Conservation (phyloP, 1,140 invertebrate genomes). For the Drosophila melanogaster region DNA sequence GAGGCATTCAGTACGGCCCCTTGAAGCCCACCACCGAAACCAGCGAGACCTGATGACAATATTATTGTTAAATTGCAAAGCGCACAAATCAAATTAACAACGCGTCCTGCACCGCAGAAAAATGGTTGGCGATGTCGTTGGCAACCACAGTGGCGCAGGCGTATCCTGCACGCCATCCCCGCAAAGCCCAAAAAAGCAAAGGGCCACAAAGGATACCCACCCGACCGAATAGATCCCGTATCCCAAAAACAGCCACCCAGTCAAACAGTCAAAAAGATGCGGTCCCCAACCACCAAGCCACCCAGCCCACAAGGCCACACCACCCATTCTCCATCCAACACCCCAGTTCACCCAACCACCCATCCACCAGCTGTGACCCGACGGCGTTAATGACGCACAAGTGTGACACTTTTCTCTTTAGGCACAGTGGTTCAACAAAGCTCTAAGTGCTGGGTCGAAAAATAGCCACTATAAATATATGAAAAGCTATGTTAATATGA, state of each 20-base stretch:
- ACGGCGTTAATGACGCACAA: constrained; percentile 81
- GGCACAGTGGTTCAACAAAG: constrained; percentile 16
- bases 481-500: too few species aligned
- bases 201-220: background rate
- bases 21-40: constrained; percentile 14
- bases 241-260: constrained; percentile 28
- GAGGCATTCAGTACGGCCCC: background rate
- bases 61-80: constrained; percentile 82
- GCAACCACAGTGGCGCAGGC: constrained; percentile 74
- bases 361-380: constrained; percentile 80
- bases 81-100: constrained; percentile 82
- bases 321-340: constrained; percentile 11
- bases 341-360: constrained; percentile 35
- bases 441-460: too few species aligned
- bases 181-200: constrained; percentile 14
- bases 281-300: constrained; percentile 2
- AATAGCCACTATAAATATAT: too few species aligned
- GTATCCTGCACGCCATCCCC: constrained; percentile 31
- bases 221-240: constrained; percentile 19
- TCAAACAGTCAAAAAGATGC: constrained; percentile 21
- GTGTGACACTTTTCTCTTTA: constrained; percentile 72
- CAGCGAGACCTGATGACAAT: constrained; percentile 71
- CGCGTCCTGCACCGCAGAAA: constrained; percentile 67
- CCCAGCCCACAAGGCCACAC: constrained; percentile 2
- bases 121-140: constrained; percentile 79